These are phyloP conservation scores for Lagocephalus sceleratus DNA, from an alignment of 2,797 vertebrate genomes.

Conservation along the genomic window DNA sequence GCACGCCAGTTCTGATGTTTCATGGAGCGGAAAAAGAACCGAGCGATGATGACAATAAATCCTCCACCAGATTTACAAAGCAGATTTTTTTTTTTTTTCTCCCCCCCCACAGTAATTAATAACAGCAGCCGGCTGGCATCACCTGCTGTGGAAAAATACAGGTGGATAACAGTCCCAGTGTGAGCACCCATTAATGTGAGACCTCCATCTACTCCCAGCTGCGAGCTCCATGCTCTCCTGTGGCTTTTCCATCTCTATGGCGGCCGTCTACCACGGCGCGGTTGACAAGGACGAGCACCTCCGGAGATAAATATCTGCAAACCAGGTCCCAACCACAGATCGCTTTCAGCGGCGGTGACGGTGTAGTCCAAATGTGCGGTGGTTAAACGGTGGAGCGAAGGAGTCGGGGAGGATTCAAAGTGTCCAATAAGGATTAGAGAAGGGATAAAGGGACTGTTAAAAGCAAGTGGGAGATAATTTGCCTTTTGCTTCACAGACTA, in stretches of 20 bases:
- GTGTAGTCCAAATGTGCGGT: too few relatives aligned
- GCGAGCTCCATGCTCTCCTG: constrained; percentile 38
- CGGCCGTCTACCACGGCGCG: constrained; percentile 27
- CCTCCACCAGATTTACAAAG: background rate
- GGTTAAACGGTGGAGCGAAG: too few relatives aligned
- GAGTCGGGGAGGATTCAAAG: too few relatives aligned
- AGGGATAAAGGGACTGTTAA: too few relatives aligned
- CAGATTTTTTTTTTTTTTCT: too few relatives aligned
- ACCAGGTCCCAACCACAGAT: constrained; percentile 3
- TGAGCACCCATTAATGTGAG: constrained; percentile 55
- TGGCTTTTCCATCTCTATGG: constrained; percentile 48
- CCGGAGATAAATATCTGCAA: constrained; percentile 5
- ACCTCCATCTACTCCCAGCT: constrained; percentile 44
- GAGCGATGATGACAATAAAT: too few relatives aligned
- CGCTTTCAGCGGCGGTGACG: background rate
- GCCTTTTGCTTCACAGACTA: too few relatives aligned
- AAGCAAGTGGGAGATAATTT: too few relatives aligned
- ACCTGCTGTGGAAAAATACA: constrained; percentile 51
- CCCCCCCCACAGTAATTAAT: constrained; percentile 42
- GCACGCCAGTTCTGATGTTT: too few relatives aligned
- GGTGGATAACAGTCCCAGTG: constrained; percentile 55
- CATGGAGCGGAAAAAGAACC: too few relatives aligned
- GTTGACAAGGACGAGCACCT: constrained; percentile 24
- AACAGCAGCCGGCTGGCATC: constrained; percentile 39
- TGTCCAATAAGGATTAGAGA: too few relatives aligned